A percentile compares a stretch with the other conserved stretches of the same genome.
Evolutionary conservation across 1,140 invertebrate genomes (phyloP).

Genomic region (Micrasema longulum): DNA sequence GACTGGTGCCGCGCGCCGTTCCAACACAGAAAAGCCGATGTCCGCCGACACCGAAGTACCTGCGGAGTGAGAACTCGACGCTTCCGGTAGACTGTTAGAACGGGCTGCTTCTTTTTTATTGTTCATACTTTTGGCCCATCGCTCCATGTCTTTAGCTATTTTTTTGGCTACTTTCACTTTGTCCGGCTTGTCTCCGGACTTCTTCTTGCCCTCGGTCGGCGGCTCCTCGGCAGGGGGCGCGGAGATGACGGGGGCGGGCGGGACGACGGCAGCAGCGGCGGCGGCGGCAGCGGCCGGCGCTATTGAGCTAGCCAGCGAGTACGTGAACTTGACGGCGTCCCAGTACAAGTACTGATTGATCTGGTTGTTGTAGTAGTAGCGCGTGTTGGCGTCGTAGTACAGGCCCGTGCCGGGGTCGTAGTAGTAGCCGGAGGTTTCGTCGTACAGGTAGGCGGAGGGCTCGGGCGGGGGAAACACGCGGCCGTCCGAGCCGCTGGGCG

Average conservation of each 20-base stretch:
- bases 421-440: constrained; percentile 96
- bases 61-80: constrained; percentile 59
- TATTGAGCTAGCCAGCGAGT: constrained; percentile 77
- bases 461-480: constrained; percentile 77
- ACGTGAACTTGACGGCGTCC: constrained; percentile 86
- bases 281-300: constrained; percentile 62
- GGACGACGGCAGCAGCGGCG: constrained; percentile 53
- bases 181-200: constrained; percentile 80
- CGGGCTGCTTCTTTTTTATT: constrained; percentile 93
- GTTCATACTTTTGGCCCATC: constrained; percentile 97
- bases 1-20: constrained; percentile 69
- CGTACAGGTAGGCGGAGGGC: constrained; percentile 92
- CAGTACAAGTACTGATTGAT: constrained; percentile 95
- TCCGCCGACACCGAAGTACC: constrained; percentile 82
- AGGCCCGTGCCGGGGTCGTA: constrained; percentile 93
- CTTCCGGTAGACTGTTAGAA: constrained; percentile 72
- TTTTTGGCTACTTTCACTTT: constrained; percentile 98
- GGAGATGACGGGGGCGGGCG: constrained; percentile 56
- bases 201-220: constrained; percentile 63
- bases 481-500: constrained; percentile 66
- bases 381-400: constrained; percentile 95
- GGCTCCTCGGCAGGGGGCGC: constrained; percentile 54
- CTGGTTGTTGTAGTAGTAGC: constrained; percentile 93
- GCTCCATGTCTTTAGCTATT: constrained; percentile 96
- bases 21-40: constrained; percentile 89